Base-by-base conservation (phyloP, 2,888 invertebrate genomes). In the Diplolepis rosae region DNA sequence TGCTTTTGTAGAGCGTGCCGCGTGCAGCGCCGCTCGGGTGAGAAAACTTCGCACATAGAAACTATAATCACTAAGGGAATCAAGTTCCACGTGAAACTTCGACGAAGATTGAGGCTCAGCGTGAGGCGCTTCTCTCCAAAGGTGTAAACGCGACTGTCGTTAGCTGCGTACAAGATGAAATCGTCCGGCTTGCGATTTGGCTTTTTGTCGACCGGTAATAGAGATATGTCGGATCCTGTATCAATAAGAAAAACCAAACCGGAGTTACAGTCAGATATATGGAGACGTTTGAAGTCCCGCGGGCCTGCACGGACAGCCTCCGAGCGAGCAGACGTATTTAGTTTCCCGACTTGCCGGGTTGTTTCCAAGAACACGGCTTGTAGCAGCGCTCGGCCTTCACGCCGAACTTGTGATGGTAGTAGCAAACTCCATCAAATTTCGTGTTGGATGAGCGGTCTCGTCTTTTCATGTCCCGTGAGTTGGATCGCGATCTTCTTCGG, bases 111-210 rank as follows among this genome's bases (percentile, higher is more conserved):
- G 13, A 65, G 32, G 18, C 65, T 51, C 1, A 45, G 35, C 1
- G 13, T 9, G 1, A 65, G 18, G 11, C 39, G 5, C 11, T 56
- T 45, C 18, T 54, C 39, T 18, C 54, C 54, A 15, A 24, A 68
- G 6, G 42, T 65, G 28, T 48, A 18, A 9, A 69, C 6, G 6
- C 24, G 18, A 15, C 50, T 61, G 28, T 69, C 45, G 18, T 69
- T 65, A n/a, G 69, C 69, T 22, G 65, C 69, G 24, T 61, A 69
- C 13, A 69, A 32, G 50, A 18, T 18, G 7, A 61, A 13, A 69
- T 39, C 65, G 22, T 18, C n/a, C 1, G 22, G 15, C 7, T 13
- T 13, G 54, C 13, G 5, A 6, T n/a, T n/a, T n/a, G n/a, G 6
- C 28, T 5, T 18, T 52, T 27, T 28, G 5, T 48, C 18, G 3